Base-by-base conservation (phyloP, 2,888 invertebrate species). In the Cremastobaeus sp. region DNA sequence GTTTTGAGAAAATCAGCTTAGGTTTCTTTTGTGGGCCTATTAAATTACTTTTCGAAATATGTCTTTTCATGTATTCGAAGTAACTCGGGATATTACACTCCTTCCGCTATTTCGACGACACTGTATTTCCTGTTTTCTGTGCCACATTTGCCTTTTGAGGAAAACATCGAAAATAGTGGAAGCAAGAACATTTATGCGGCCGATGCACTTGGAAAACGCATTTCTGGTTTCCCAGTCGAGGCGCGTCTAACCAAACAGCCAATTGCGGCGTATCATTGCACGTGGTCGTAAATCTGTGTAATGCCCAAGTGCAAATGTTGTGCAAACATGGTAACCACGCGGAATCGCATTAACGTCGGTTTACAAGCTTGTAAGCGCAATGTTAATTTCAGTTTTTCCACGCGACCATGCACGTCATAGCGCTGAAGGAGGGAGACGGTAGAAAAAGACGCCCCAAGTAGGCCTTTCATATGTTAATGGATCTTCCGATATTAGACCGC, bases 401-500 rank as follows among this genome's bases (percentile, higher is more conserved):
- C 35, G 25, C 35, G 17, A 39, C 25, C 11, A 15, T 45, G 54
- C 30, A 30, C 30, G 69, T 21, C 11, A 25, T 28, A 52, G 43
- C 37, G 25, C 32, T n/a, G 11, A 37, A 41, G 14, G 37, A 34
- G 52, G 37, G 15, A 17, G 21, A 65, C 30, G 28, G 12, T 9
- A 15, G 8, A 21, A 30, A 25, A 11, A 35, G 35, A 52, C 8
- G 20, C 9, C 35, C 14, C 37, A 41, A 18, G 39, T 71, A 55
- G 55, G 50, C 64, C 70, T 70, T 73, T 69, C 73, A 73, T 76
- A 73, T 72, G 76, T 60, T 76, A 76, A 72, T 76, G 62, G 74
- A 76, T 81, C 77, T 79, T 77, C 78, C 79, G 83, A 84, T 83
- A 84, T 84, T 83, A 78, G 79, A 82, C 76, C 77, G 43, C 41